A percentile compares a stretch with the other conserved stretches of the same genome.
phyloP scores from a whole-genome alignment of 64 coral and sea anemone species.

The Platygyra sinensis region DNA sequence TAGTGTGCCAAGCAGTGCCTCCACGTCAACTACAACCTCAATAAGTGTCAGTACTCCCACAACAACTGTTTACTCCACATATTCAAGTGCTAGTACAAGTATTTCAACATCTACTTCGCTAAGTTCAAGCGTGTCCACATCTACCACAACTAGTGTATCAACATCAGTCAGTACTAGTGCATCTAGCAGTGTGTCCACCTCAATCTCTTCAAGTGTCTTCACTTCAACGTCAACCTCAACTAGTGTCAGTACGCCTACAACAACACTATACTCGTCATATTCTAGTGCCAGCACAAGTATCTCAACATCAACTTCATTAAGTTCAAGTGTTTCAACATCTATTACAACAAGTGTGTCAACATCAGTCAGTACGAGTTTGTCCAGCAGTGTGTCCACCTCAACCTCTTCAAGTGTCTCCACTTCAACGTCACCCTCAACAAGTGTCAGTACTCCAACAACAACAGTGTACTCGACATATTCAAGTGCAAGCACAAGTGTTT shows the following conservation, averaged over 20 bases:
- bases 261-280: too few relatives aligned
- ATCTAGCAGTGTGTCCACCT: not conserved
- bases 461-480: not conserved
- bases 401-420: not conserved
- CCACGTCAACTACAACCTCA: not conserved
- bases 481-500: constrained; percentile 7
- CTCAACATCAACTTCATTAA: not conserved
- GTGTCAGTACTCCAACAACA: not conserved
- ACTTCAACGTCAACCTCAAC: too few relatives aligned
- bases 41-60: not conserved
- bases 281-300: not conserved
- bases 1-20: constrained; percentile 11
- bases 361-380: constrained; percentile 3
- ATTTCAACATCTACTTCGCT: not conserved
- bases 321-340: constrained; percentile 26
- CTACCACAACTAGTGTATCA: not conserved
- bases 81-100: constrained; percentile 13
- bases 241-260: not conserved
- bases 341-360: constrained; percentile 39
- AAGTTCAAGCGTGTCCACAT: too few relatives aligned
- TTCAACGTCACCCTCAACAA: not conserved
- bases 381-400: not conserved
- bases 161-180: constrained; percentile 3
- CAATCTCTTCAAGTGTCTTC: too few relatives aligned
- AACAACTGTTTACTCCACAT: not conserved